Evolutionary conservation across 30 jellyfish, hydroid and myxozoan species (phyloP), one percentile per base, ranked within the genome.

Genomic region (Cassiopea xamachana): DNA sequence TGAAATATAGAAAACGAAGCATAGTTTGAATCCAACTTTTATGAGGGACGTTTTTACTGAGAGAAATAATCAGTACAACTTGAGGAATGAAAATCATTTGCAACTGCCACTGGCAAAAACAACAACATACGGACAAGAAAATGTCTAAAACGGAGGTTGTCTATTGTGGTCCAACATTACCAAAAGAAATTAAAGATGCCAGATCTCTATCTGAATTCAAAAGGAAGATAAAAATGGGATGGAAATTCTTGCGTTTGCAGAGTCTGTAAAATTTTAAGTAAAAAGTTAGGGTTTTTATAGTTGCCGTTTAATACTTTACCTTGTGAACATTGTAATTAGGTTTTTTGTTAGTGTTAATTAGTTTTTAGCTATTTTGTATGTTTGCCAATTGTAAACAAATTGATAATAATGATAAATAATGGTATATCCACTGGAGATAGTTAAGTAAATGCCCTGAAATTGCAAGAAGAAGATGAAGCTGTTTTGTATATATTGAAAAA

Each of bases 161-260:
- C 10, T 58, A 51, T 61, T 81, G 39, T 81, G 80, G 90, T 67
- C 82, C 73, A 51, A n/a, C 55, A 59, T 14, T 50, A n/a, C 85
- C 82, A 81, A 81, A 43, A 27, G 82, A 13, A 55, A 43, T 81
- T 9, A 81, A 81, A 81, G 62, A 81, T 55, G 8, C 83, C 82
- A 81, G 59, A 16, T 8, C 90, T 13, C 55, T 81, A 55, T 18
- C 46, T 55, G 83, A 81, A 81, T 59, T 81, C 82, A 61, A 43
- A 60, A 50, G 82, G 81, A 81, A 61, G 59, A 81, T 2, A 60
- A 60, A 60, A 39, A 61, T 81, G 90, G 90, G 39, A 59, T 58
- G 81, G 85, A 55, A 81, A 81, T 58, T 43, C 90, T 55, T 59
- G 90, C 90, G 39, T 55, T 85, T 81, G 90, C 90, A 81, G 55